Evolutionary conservation across 2,113 vertebrate genomes (phyloP).

Genomic region (Pluvianellus socialis): DNA sequence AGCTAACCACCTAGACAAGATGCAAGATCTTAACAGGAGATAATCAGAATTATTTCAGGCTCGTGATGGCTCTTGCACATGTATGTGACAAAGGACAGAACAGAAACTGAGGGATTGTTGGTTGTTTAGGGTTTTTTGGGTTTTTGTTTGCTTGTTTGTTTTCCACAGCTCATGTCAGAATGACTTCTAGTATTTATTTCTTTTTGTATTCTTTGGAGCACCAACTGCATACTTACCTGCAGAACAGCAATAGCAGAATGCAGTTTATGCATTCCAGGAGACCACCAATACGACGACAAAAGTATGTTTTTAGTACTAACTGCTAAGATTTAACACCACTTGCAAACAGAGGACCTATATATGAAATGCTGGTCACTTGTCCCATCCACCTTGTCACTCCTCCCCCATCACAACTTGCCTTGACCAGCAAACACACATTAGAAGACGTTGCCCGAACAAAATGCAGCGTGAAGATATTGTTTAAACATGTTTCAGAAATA

Average conservation of each 20-base stretch:
- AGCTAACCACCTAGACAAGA: not conserved
- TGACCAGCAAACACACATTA: not conserved
- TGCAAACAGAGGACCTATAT: not conserved
- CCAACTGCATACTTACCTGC: not conserved
- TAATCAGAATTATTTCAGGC: not conserved
- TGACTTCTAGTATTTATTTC: not conserved
- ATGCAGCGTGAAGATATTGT: not conserved
- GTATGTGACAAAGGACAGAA: not conserved
- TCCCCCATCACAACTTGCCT: not conserved
- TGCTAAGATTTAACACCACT: not conserved
- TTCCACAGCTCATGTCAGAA: not conserved
- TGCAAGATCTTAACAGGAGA: not conserved
- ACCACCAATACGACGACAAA: not conserved
- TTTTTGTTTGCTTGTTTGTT: no score
- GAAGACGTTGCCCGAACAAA: not conserved
- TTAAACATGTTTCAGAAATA: constrained; percentile 44
- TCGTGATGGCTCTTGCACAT: rapidly evolving
- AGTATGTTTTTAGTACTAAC: not conserved
- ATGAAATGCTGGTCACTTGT: not conserved
- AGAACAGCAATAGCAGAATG: not conserved
- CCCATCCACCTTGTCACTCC: not conserved
- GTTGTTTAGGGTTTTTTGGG: no score
- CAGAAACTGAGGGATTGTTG: not conserved
- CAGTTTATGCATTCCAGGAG: not conserved
- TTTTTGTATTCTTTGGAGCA: not conserved